Evolutionary conservation across 2,888 invertebrate genomes (phyloP).

Genomic region (Rotaria socialis): DNA sequence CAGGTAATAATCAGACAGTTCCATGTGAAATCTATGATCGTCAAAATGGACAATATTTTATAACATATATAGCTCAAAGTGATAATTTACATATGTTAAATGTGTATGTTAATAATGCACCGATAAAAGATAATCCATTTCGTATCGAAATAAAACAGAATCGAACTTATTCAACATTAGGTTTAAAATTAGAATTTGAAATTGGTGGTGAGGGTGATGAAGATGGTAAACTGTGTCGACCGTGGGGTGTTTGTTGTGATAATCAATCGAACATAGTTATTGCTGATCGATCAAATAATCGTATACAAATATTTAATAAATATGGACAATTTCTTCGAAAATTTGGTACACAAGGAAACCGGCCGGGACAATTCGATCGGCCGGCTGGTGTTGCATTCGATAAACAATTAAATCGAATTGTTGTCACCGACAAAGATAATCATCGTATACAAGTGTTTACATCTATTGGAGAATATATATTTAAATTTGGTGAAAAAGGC

Average conservation of each 20-base stretch:
- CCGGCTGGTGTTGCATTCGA: constrained; percentile 80
- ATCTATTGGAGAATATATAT: constrained; percentile 70
- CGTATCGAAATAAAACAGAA: constrained; percentile 56
- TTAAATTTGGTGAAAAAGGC: constrained; percentile 80
- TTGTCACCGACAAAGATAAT: constrained; percentile 93
- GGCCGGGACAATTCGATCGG: constrained; percentile 80
- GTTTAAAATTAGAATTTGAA: constrained; percentile 52
- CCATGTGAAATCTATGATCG: constrained; percentile 58
- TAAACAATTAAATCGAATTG: constrained; percentile 68
- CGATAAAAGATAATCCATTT: constrained; percentile 59
- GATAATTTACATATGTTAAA: constrained; percentile 54
- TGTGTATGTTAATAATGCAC: constrained; percentile 58
- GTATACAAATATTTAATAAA: constrained; percentile 72
- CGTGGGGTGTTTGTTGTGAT: constrained; percentile 77
- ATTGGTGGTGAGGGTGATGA: constrained; percentile 64
- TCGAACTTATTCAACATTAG: constrained; percentile 49
- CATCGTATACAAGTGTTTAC: constrained; percentile 72
- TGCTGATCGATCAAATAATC: constrained; percentile 74
- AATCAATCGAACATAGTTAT: constrained; percentile 72
- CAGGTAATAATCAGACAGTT: neutral
- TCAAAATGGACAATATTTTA: constrained; percentile 60
- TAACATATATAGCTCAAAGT: constrained; percentile 59
- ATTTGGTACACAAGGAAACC: constrained; percentile 72
- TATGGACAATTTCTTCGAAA: constrained; percentile 69
- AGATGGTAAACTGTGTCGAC: constrained; percentile 64